phyloP scores from a whole-genome alignment of 2,888 invertebrate species.

The Hyles lineata region DNA sequence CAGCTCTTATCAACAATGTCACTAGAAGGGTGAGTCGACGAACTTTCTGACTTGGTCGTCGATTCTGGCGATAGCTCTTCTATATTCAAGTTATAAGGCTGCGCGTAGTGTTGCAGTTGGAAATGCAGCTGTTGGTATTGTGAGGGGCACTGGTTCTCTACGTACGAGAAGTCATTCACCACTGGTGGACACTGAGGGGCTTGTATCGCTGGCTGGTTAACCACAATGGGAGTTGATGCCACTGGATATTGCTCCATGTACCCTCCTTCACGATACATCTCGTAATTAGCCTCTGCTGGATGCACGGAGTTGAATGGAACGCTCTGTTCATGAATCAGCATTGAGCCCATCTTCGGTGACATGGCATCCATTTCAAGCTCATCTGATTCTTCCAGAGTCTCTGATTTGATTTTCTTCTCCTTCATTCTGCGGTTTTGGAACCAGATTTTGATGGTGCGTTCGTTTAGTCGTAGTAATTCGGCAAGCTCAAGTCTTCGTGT shows the following conservation, averaged over 20 bases:
- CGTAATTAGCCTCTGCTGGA: slow-evolving; percentile 41
- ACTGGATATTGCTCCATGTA: slow-evolving; percentile 54
- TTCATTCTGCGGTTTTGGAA: slow-evolving; percentile 93
- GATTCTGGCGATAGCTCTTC: slow-evolving; percentile 43
- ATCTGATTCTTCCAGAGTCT: slow-evolving; percentile 58
- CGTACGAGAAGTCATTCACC: slow-evolving; percentile 43
- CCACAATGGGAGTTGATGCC: slow-evolving; percentile 41
- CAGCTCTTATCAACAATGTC: slow-evolving; percentile 52
- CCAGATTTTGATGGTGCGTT: slow-evolving; percentile 90
- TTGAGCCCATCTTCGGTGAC: slow-evolving; percentile 48
- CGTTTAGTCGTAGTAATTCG: slow-evolving; percentile 52
- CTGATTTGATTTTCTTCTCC: slow-evolving; percentile 85
- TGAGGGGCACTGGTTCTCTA: slow-evolving; percentile 44
- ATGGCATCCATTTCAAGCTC: slow-evolving; percentile 59
- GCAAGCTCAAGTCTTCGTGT: slow-evolving; percentile 88
- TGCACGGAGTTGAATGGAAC: slow-evolving; percentile 31
- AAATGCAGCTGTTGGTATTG: slow-evolving; percentile 48
- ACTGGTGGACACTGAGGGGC: background rate
- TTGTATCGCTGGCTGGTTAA: slow-evolving; percentile 33
- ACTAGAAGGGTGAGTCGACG: slow-evolving; percentile 39
- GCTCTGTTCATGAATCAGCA: slow-evolving; percentile 48
- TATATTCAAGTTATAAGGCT: slow-evolving; percentile 41
- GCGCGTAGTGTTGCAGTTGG: slow-evolving; percentile 47
- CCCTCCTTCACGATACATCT: slow-evolving; percentile 46
- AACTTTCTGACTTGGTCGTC: slow-evolving; percentile 38